Conservation (phyloP, 2,113 vertebrate genomes). For the Spilogale gracilis region DNA sequence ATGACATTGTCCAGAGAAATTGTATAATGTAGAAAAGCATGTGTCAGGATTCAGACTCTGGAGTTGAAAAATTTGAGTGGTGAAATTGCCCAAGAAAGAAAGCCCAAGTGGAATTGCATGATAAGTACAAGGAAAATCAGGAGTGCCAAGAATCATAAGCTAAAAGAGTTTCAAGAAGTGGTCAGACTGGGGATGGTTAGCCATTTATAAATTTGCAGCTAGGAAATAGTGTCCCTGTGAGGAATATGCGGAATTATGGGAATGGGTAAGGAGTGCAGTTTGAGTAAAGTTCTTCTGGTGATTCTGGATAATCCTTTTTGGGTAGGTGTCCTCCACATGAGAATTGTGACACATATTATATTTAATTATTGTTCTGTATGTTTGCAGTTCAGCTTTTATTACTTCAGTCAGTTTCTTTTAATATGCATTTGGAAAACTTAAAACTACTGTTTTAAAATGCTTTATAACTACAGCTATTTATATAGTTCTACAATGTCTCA, state of each 20-base stretch:
- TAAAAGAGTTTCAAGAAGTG: neutral
- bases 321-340: neutral
- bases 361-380: neutral
- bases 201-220: neutral
- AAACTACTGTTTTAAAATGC: neutral
- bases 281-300: neutral
- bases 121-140: neutral
- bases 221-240: neutral
- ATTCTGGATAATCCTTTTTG: neutral
- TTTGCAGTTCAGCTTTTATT: neutral
- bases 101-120: neutral
- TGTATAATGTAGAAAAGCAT: neutral
- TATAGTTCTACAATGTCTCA: neutral
- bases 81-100: neutral
- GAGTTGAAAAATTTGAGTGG: neutral
- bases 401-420: neutral
- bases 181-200: neutral
- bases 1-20: neutral
- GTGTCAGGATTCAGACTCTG: neutral
- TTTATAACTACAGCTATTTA: neutral
- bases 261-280: neutral
- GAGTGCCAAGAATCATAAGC: neutral
- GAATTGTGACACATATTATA: neutral
- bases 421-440: neutral
- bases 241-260: fast-evolving